Base-by-base conservation (phyloP, 2,113 vertebrate genomes). In the Climacteris rufus region DNA sequence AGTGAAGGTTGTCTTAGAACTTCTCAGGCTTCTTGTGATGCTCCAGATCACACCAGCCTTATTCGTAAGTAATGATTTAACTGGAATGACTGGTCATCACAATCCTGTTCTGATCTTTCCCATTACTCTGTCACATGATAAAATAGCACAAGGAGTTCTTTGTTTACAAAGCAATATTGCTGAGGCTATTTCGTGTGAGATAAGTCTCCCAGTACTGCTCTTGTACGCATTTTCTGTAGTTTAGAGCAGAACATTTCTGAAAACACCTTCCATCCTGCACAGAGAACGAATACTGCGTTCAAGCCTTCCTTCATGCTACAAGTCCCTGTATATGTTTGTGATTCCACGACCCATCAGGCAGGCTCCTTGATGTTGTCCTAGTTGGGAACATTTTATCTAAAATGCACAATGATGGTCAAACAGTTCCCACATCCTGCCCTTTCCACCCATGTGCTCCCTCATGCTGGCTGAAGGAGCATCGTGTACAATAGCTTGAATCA, bases 111-210 rank as follows among this genome's bases (percentile, higher is more conserved):
- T 79, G 68, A 66, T 83, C 76, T 47, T 95, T 87, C 76, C 71
- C 0, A 0, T 61, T 70, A 65, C 54, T 92, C 80, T 59, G 39
- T 56, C 76, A 87, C 80, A 77, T 8, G 60, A 83, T 65, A 61
- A 89, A 91, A 91, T 2, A 89, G 70, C 33, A 93, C 39, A 83
- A 89, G 35, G 66, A 83, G 70, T 59, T 83, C 82, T 85, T 91
- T 93, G 91, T 96, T 93, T 85, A 86, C 66, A 77, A 70, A 93
- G 60, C 15, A 50, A 14, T 28, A 85, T 28, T 95, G 68, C 75
- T 59, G 90, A 88, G 24, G 85, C 82, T 71, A 63, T 83, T 83
- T 40, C 31, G 77, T 49, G 31, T 28, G 42, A 76, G 83, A 9
- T 54, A 75, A 87, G n/a, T 40, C 28, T 83, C 63, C 54, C 35